A percentile compares a stretch with the other conserved stretches of the same genome.
These are phyloP conservation scores for Pterobdella sp. DNA, from an alignment of 2,888 invertebrate genomes.

Conservation along the genomic window DNA sequence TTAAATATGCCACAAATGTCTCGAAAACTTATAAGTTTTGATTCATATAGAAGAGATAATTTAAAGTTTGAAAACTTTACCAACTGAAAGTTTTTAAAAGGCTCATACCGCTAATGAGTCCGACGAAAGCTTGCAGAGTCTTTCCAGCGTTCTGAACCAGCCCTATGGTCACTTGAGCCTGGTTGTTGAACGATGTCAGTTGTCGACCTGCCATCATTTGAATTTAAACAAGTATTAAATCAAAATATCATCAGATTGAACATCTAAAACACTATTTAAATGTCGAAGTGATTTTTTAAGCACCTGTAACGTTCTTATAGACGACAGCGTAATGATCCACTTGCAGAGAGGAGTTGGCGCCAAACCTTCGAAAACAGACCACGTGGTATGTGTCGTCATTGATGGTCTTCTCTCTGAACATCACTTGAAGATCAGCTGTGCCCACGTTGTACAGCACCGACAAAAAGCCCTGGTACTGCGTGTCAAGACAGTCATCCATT, in stretches of 20 bases:
- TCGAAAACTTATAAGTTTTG: too few species aligned
- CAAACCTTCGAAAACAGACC: conserved; percentile 76
- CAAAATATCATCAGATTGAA: too few species aligned
- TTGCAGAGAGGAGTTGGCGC: conserved; percentile 81
- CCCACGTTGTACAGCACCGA: conserved; percentile 91
- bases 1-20: too few species aligned
- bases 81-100: too few species aligned
- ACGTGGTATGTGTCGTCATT: conserved; percentile 91
- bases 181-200: conserved; percentile 30
- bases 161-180: conserved; percentile 27
- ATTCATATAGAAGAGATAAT: too few species aligned
- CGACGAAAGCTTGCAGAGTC: conserved; percentile 27
- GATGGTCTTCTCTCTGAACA: conserved; percentile 57
- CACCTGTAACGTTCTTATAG: conserved; percentile 75
- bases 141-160: conserved; percentile 5
- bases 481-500: too few species aligned
- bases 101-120: too few species aligned
- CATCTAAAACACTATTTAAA: too few species aligned
- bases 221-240: too few species aligned
- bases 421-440: conserved; percentile 78
- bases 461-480: conserved; percentile 69
- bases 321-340: conserved; percentile 72
- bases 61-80: too few species aligned
- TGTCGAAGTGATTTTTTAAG: too few species aligned
- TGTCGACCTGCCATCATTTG: conserved; percentile 30